Evolutionary conservation across 2,797 vertebrate species (phyloP).

Genomic region (Poliocrania exsul): DNA sequence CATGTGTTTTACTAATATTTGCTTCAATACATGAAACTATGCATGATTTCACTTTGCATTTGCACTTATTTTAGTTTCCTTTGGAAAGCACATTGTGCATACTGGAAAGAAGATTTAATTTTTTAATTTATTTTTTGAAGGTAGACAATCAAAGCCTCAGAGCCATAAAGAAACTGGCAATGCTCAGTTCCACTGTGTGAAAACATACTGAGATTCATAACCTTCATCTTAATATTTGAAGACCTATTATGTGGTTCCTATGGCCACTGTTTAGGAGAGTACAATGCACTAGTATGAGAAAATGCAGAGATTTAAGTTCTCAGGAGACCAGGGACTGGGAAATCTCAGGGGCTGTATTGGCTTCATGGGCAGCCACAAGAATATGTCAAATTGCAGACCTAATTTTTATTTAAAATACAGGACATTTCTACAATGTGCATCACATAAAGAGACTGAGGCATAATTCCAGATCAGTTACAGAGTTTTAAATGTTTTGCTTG

Average conservation of each 20-base stretch:
- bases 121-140: not conserved
- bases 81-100: not conserved
- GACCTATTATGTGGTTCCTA: not conserved
- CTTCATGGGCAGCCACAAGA: not conserved
- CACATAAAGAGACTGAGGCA: rapidly evolving
- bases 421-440: not conserved
- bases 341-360: not conserved
- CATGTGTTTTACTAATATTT: not conserved
- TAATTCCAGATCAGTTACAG: not conserved
- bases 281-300: not conserved
- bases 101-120: not conserved
- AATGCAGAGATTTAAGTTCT: not conserved
- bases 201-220: not conserved
- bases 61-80: not conserved
- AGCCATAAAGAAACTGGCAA: not conserved
- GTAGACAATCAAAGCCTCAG: not conserved
- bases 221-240: not conserved
- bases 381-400: not conserved
- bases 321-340: not conserved
- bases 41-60: not conserved
- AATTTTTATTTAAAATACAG: not conserved
- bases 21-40: not conserved
- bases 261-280: not conserved
- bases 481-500: not conserved
- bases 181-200: not conserved